Base-by-base conservation (phyloP, 2,888 invertebrate species). In the Julus scanicus region DNA sequence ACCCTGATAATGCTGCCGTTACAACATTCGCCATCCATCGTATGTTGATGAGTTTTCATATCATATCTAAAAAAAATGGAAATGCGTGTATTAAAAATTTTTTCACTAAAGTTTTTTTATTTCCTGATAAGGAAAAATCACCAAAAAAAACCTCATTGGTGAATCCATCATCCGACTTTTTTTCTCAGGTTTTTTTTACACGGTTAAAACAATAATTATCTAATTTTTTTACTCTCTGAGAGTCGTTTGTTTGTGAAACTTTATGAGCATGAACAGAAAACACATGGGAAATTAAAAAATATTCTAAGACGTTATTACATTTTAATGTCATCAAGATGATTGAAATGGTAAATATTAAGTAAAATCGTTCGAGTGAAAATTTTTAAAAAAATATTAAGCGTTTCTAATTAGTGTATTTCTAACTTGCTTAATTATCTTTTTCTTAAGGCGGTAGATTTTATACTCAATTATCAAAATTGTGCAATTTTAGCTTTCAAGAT, bases 1-100 rank as follows among this genome's bases (percentile, higher is more conserved):
- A 86, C 86, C 48, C 86, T 44, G 44, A 86, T 86, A 86, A 86
- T 48, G 48, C 86, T 48, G 86, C 86, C 86, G 44, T 86, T 86
- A 20, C 86, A 86, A n/a, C 86, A 86, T 44, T 86, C 86, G 13
- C 86, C 86, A 48, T 84, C 84, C 44, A 44, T 84, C 44, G 44
- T 84, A 84, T 84, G 84, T 44, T 84, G 84, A 84, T 48, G 86
- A 86, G 86, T 29, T 48, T 86, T 86, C 44, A 86, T 49, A 29
- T 86, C 86, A 48, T 86, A 37, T 86, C 86, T 86, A 48, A n/a
- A 40, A 84, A 84, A 84, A 57, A 53, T 57, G 57, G n/a, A 57
- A 57, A 57, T 57, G 57, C 57, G 57, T 57, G 57, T 57, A 57
- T 57, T 57, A 57, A 57, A 57, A 57, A 15, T 57, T 57, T 57